Evolutionary conservation across 2,113 vertebrate species (phyloP).

Genomic region (Pantherophis guttatus): DNA sequence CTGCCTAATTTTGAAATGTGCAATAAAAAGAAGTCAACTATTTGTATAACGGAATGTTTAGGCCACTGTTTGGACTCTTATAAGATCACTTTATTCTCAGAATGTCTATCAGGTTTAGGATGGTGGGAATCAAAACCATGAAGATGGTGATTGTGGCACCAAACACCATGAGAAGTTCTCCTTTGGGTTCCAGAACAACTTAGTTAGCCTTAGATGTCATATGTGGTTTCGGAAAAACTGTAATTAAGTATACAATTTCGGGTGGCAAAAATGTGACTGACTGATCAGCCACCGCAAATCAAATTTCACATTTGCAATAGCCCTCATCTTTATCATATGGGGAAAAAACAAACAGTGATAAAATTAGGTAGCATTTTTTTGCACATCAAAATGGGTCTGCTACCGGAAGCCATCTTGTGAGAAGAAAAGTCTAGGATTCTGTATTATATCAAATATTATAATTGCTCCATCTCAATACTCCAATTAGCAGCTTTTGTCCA

Average conservation of each 20-base stretch:
- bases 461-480: background rate
- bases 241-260: background rate
- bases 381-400: background rate
- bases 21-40: background rate
- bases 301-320: background rate
- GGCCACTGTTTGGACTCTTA: background rate
- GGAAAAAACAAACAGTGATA: background rate
- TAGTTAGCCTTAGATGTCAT: background rate
- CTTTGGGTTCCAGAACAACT: background rate
- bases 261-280: background rate
- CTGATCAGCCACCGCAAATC: background rate
- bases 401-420: background rate
- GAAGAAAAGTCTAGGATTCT: background rate
- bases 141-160: background rate
- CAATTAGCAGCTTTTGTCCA: background rate
- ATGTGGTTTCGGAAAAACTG: background rate
- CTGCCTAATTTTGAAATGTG: background rate
- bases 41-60: background rate
- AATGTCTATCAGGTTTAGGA: background rate
- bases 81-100: background rate
- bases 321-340: background rate
- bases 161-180: background rate
- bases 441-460: background rate
- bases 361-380: background rate
- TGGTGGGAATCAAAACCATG: background rate